A percentile compares a stretch with the other conserved stretches of the same genome.
phyloP scores from a whole-genome alignment of 2,113 vertebrate species.

The Ammodytes dubius region DNA sequence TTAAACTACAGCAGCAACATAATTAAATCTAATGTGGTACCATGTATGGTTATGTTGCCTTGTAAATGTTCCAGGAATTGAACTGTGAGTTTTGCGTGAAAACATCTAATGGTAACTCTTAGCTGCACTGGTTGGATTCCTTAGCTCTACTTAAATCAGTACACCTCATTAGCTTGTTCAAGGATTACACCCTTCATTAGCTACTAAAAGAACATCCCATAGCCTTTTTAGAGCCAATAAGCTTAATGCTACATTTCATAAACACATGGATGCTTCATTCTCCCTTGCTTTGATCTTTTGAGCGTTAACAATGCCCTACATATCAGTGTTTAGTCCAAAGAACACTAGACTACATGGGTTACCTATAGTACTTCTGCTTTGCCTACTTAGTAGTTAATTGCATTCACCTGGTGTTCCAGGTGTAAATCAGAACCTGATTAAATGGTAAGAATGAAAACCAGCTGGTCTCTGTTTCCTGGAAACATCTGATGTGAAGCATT shows the following conservation, averaged over 20 bases:
- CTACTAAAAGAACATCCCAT: conserved; percentile 52
- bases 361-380: not conserved
- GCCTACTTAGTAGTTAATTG: conserved; percentile 35
- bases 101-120: conserved; percentile 43
- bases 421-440: conserved; percentile 59
- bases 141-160: conserved; percentile 55
- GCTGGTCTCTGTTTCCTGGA: conserved; percentile 19
- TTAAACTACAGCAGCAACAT: not conserved
- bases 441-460: conserved; percentile 54
- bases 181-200: conserved; percentile 73
- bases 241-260: conserved; percentile 60
- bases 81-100: conserved; percentile 14
- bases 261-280: conserved; percentile 37
- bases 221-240: conserved; percentile 50
- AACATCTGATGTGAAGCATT: conserved; percentile 22
- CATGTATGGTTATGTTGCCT: not conserved
- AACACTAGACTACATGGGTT: conserved; percentile 15
- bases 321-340: conserved; percentile 1
- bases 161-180: conserved; percentile 66
- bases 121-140: conserved; percentile 24
- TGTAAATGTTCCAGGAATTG: conserved; percentile 46
- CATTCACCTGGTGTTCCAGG: conserved; percentile 56
- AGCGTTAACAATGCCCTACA: conserved; percentile 15
- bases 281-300: conserved; percentile 46
- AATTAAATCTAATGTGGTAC: not conserved